phyloP scores from a whole-genome alignment of 2,888 invertebrate species.

The Chrysodeixis includens region DNA sequence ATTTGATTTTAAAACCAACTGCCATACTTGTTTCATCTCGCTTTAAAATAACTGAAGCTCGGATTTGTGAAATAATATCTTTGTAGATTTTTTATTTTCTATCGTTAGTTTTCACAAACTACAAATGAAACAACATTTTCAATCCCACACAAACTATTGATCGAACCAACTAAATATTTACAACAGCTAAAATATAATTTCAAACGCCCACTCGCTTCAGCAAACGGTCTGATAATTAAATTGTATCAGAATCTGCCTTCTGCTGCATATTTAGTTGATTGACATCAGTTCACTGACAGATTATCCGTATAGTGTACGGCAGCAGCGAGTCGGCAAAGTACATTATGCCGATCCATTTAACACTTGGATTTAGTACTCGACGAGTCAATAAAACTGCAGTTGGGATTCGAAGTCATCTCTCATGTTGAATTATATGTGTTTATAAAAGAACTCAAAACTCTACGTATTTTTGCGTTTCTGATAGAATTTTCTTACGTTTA shows the following conservation, averaged over 20 bases:
- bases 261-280: conserved; percentile 50
- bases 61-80: no score
- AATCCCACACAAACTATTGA: no score
- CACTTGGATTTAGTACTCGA: conserved; percentile 58
- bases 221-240: conserved; percentile 23
- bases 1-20: no score
- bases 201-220: background rate
- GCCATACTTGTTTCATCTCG: no score
- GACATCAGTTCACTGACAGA: conserved; percentile 46
- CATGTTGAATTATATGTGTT: conserved; percentile 13
- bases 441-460: background rate
- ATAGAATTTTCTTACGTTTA: no score
- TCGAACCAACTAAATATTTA: background rate
- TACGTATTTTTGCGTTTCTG: background rate
- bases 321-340: conserved; percentile 48
- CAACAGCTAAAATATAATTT: background rate
- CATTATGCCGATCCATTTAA: conserved; percentile 64
- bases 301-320: conserved; percentile 41
- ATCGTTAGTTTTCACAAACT: no score
- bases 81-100: no score
- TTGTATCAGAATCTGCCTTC: conserved; percentile 11
- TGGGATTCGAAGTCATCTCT: conserved; percentile 26
- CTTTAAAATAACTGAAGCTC: no score
- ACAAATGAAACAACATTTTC: no score
- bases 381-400: conserved; percentile 56